Conservation (phyloP, 1,140 invertebrate species). For the Drosophila virilis region DNA sequence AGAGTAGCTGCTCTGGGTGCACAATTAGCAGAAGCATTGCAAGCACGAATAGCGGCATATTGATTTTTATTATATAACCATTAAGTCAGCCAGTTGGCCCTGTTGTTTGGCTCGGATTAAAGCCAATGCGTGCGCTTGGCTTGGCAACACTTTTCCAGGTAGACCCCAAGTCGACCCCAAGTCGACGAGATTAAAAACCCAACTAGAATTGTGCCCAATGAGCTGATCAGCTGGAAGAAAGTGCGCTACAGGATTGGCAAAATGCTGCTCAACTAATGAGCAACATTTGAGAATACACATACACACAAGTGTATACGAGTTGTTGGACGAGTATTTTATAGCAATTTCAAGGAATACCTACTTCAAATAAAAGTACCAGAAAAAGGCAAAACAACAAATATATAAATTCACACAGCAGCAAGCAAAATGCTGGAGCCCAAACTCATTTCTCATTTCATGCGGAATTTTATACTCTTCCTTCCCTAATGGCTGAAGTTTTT, state of each 20-base stretch:
- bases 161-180: constrained; percentile 13
- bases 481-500: constrained; percentile 53
- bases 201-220: constrained; percentile 63
- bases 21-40: constrained; percentile 59
- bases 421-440: no score
- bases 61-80: constrained; percentile 63
- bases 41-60: constrained; percentile 46
- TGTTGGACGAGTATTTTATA: not conserved
- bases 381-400: not conserved
- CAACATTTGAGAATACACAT: constrained; percentile 34
- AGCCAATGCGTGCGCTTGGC: constrained; percentile 60
- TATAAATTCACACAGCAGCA: not conserved
- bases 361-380: constrained; percentile 3
- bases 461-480: constrained; percentile 19
- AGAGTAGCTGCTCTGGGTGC: constrained; percentile 6
- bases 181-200: constrained; percentile 35
- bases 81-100: constrained; percentile 12
- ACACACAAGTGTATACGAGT: constrained; percentile 4
- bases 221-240: constrained; percentile 77
- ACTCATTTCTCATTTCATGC: constrained; percentile 14
- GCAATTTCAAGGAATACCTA: not conserved
- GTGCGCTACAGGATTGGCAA: constrained; percentile 48
- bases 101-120: constrained; percentile 42
- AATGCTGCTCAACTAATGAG: constrained; percentile 56
- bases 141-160: constrained; percentile 23